Conservation (phyloP, 2,797 vertebrate species). For the Pseudochromis fuscus region DNA sequence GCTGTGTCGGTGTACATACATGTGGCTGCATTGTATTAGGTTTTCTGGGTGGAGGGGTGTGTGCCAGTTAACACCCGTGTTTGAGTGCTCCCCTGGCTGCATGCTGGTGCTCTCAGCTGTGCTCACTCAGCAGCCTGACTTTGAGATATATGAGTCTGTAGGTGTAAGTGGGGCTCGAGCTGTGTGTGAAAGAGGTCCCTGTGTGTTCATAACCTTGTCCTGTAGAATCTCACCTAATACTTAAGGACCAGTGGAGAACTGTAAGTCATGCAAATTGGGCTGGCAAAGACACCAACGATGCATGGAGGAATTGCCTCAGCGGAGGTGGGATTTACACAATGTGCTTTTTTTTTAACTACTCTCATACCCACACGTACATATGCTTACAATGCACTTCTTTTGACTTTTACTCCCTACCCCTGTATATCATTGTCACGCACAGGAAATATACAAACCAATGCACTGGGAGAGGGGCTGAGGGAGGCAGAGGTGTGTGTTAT, state of each 20-base stretch:
- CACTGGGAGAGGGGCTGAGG: conserved; percentile 24
- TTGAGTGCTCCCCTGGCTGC: conserved; percentile 67
- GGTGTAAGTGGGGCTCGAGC: conserved; percentile 55
- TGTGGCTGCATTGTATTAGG: conserved; percentile 6
- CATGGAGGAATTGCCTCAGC: conserved; percentile 70
- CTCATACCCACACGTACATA: conserved; percentile 50
- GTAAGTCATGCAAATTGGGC: conserved; percentile 84
- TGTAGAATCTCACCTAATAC: conserved; percentile 69
- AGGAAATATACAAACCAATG: conserved; percentile 37
- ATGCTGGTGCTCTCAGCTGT: conserved; percentile 62
- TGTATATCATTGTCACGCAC: conserved; percentile 62
- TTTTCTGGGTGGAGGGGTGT: conserved; percentile 33
- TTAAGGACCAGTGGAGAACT: conserved; percentile 75
- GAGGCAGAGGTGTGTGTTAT: conserved; percentile 47
- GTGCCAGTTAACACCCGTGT: conserved; percentile 58
- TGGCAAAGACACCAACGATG: conserved; percentile 74
- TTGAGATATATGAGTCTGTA: conserved; percentile 79
- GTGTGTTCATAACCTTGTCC: conserved; percentile 77
- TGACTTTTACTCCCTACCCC: conserved; percentile 66
- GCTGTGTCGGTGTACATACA: neutral
- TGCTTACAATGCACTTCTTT: conserved; percentile 73
- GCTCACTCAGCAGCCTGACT: conserved; percentile 80
- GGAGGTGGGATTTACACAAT: conserved; percentile 65
- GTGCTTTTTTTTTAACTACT: conserved; percentile 48
- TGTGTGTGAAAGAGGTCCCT: conserved; percentile 66